These are phyloP conservation scores for Augochlorella aurata DNA, from an alignment of 2,888 invertebrate genomes.

Conservation along the genomic window DNA sequence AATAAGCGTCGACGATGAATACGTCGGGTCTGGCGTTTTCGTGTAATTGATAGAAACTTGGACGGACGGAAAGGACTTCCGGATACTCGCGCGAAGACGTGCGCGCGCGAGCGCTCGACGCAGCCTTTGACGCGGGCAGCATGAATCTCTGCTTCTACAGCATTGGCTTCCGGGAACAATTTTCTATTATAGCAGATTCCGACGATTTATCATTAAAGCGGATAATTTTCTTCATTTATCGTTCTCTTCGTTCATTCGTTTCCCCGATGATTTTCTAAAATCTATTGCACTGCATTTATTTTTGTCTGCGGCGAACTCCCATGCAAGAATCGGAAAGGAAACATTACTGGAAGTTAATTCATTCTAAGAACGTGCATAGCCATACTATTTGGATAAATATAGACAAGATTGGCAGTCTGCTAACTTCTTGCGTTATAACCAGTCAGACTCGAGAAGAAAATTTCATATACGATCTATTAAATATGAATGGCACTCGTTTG, in stretches of 20 bases:
- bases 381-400: too few species aligned
- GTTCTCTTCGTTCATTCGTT: not conserved
- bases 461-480: too few species aligned
- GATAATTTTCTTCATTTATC: not conserved
- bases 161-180: not conserved
- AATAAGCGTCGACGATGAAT: constrained; percentile 5
- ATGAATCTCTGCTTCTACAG: not conserved
- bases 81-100: not conserved
- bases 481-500: too few species aligned
- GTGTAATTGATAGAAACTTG: constrained; percentile 35
- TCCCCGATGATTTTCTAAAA: too few species aligned
- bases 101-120: not conserved
- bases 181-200: not conserved
- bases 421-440: too few species aligned
- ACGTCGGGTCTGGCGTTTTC: not conserved
- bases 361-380: too few species aligned
- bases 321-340: too few species aligned
- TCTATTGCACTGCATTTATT: too few species aligned
- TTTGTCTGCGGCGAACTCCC: too few species aligned
- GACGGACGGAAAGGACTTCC: not conserved
- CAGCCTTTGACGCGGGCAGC: not conserved
- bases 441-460: too few species aligned
- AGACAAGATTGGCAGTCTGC: too few species aligned
- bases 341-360: too few species aligned
- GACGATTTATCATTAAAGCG: not conserved